Conservation (phyloP, 2,797 vertebrate species). For the Triplophysa yarkandensis region DNA sequence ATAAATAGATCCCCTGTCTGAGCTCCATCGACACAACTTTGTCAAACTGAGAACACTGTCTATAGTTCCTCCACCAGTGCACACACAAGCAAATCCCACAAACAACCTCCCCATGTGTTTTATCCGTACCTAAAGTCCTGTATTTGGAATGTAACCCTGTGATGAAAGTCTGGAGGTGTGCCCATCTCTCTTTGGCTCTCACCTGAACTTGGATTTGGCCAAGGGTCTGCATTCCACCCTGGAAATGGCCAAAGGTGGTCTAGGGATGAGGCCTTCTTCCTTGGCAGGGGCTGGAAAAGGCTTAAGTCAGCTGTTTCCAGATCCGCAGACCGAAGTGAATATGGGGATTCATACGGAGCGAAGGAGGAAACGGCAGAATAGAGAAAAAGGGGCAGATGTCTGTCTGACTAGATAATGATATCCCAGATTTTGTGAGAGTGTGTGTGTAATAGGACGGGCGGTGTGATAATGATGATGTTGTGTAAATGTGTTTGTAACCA, state of each 20-base stretch:
- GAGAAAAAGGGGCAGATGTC: conserved; percentile 42
- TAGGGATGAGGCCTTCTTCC: conserved; percentile 36
- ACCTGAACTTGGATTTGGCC: conserved; percentile 38
- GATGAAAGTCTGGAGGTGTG: conserved; percentile 36
- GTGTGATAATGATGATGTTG: conserved; percentile 64
- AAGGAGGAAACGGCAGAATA: conserved; percentile 17
- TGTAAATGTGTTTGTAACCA: conserved; percentile 74
- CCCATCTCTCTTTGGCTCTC: conserved; percentile 35
- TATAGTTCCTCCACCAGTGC: conserved; percentile 19
- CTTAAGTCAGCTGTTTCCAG: conserved; percentile 50
- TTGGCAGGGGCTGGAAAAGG: conserved; percentile 31
- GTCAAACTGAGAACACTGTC: conserved; percentile 8
- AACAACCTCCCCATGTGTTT: background rate
- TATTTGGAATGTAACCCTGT: conserved; percentile 33
- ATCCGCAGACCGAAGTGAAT: conserved; percentile 37
- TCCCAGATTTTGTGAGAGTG: conserved; percentile 52
- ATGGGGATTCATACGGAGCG: conserved; percentile 17
- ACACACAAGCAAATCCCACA: conserved; percentile 12
- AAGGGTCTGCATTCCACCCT: conserved; percentile 34
- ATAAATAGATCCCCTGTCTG: conserved; percentile 27
- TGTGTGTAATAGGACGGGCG: conserved; percentile 57
- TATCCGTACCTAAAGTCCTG: background rate
- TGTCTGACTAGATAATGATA: conserved; percentile 41
- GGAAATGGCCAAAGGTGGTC: conserved; percentile 31
- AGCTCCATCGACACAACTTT: conserved; percentile 31